Evolutionary conservation across 2,113 vertebrate species (phyloP), one percentile per base, ranked within the genome.

Genomic region (Neopipo cinnamomea): DNA sequence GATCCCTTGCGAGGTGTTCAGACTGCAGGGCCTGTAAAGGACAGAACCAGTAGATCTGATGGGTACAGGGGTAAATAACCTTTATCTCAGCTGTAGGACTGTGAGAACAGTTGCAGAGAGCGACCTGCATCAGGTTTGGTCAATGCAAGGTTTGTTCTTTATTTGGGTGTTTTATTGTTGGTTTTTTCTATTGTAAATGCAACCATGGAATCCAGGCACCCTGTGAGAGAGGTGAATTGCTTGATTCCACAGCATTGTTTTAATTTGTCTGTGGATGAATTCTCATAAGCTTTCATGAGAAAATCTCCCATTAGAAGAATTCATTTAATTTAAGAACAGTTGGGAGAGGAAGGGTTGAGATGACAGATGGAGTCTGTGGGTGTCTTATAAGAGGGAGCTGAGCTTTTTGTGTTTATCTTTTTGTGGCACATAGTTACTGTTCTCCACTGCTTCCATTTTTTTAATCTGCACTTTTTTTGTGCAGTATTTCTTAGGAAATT

Each of bases 261-360:
- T 97, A 97, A 98, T 98, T 97, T 98, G 96, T 96, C 97, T 97
- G 96, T 93, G 94, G 95, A 95, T 94, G 96, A 97, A 97, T 97
- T 98, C 97, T 98, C 94, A 87, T 97, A 98, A 93, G 93, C 97
- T 98, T 98, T 96, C 95, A 96, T 71, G 95, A 97, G 97, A 98
- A 98, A 98, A 98, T 97, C 96, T 97, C 96, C 96, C 97, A 97
- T 97, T 97, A 97, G 96, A 89, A 85, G 84, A 91, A 96, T 96
- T 97, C 96, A 89, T 98, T 98, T 98, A 98, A 98, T 98, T 98
- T 97, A 98, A 97, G 97, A 97, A 96, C 94, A 94, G 96, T 97
- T 97, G 98, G 96, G 94, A 98, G 91, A 96, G 87, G 97, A 98
- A 97, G 97, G 97, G 96, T 97, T 98, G 98, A 98, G 98, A 98